Evolutionary conservation across 37 sponge, comb jelly and placozoan species (phyloP).

Genomic region (Spongilla lacustris): DNA sequence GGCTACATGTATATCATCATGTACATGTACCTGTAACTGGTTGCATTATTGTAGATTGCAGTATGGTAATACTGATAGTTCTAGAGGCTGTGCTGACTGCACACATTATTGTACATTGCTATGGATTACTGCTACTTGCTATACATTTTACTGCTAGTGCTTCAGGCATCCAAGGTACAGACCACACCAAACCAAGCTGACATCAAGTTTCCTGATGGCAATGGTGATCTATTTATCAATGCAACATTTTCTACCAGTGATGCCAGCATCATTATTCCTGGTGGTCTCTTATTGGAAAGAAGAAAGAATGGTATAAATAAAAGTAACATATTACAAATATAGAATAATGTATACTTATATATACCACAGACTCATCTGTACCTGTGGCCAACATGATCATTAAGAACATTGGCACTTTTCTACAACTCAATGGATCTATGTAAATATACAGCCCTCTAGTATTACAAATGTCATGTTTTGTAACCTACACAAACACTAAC

Average conservation of each 20-base stretch:
- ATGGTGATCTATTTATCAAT: not conserved
- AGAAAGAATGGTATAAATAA: not conserved
- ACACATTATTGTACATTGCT: not conserved
- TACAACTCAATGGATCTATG: not conserved
- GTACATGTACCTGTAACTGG: no score
- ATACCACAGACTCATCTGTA: not conserved
- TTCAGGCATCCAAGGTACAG: not conserved
- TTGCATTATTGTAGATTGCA: no score
- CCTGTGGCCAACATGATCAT: conserved; percentile 20
- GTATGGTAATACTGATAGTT: no score
- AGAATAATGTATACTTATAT: not conserved
- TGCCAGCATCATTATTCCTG: not conserved
- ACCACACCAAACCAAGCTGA: not conserved
- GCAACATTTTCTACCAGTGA: not conserved
- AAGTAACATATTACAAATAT: not conserved
- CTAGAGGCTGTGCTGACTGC: not conserved
- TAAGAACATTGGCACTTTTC: conserved; percentile 14
- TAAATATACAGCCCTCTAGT: no score
- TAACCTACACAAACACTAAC: no score
- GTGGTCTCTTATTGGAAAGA: not conserved
- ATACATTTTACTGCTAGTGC: not conserved
- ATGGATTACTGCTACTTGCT: no score
- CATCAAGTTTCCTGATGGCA: not conserved
- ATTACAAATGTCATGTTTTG: no score
- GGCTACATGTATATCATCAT: no score